Conservation (phyloP, 2,888 invertebrate species). For the Orthonychiurus folsomi region DNA sequence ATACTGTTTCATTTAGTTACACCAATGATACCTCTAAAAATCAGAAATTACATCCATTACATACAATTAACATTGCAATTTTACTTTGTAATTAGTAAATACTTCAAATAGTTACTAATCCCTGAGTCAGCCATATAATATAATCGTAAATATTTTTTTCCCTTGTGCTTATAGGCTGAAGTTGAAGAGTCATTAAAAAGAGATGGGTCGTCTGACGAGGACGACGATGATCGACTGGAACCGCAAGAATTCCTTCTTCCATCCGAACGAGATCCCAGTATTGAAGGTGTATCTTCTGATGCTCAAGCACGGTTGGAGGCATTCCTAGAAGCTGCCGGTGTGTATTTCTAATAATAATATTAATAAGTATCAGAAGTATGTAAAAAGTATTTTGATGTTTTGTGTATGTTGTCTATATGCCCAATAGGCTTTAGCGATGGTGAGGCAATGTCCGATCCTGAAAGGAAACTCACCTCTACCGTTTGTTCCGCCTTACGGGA, state of each 20-base stretch:
- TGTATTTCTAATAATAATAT: constrained; percentile 28
- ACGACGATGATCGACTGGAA: constrained; percentile 37
- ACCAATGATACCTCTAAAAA: no score
- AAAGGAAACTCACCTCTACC: constrained; percentile 75
- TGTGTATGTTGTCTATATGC: background rate
- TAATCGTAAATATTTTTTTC: constrained; percentile 3
- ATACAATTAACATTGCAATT: background rate
- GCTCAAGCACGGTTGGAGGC: constrained; percentile 86
- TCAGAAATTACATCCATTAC: background rate
- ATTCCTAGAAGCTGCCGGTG: constrained; percentile 83
- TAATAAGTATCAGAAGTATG: no score
- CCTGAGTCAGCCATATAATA: no score
- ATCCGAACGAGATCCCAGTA: constrained; percentile 35
- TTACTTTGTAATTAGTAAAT: background rate
- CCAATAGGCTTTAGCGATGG: constrained; percentile 56
- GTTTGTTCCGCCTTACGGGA: constrained; percentile 92
- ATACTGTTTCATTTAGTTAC: no score
- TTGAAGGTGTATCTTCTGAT: constrained; percentile 54
- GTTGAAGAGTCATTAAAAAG: constrained; percentile 38
- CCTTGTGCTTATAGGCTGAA: constrained; percentile 21
- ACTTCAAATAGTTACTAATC: background rate
- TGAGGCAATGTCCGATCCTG: constrained; percentile 77
- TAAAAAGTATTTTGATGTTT: no score
- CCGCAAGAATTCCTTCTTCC: constrained; percentile 38
- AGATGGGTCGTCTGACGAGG: constrained; percentile 38